Percentiles rank a stretch among this genome's conserved stretches.
Conservation (phyloP, 2,113 vertebrate genomes). For the Emydura subglobosa region DNA sequence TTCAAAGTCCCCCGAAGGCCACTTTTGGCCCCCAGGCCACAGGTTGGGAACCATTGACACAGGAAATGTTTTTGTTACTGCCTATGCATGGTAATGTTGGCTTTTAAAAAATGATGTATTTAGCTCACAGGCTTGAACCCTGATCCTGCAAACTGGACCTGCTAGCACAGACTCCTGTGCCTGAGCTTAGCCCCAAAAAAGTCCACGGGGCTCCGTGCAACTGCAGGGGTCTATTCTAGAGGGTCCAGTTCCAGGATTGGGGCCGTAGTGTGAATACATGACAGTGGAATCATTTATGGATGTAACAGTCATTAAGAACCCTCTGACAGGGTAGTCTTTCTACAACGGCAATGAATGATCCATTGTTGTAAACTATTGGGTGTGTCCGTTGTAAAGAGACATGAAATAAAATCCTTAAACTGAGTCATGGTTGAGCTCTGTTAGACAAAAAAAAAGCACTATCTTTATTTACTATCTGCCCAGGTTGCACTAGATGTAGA, state of each 20-base stretch:
- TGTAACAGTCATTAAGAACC: not conserved
- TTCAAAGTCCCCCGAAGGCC: no score
- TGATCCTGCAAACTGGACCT: not conserved
- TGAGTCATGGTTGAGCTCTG: not conserved
- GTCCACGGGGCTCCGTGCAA: not conserved
- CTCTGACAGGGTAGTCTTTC: not conserved
- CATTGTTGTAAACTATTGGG: not conserved
- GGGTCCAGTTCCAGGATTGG: not conserved
- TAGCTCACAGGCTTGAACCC: not conserved
- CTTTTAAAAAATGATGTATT: not conserved
- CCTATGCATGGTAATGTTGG: not conserved
- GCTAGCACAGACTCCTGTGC: not conserved
- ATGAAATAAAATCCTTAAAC: not conserved
- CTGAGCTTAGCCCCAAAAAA: not conserved
- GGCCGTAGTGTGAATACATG: not conserved
- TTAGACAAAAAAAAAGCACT: not conserved
- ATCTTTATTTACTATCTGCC: not conserved
- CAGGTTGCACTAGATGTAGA: not conserved
- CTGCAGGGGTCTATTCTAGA: not conserved
- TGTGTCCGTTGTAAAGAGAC: not conserved
- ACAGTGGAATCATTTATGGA: not conserved
- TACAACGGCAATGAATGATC: not conserved
- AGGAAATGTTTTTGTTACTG: not conserved
- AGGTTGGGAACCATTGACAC: no score
- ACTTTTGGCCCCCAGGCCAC: no score